These are phyloP conservation scores for Acrocephalus arundinaceus DNA, from an alignment of 2,113 vertebrate genomes.

Conservation along the genomic window DNA sequence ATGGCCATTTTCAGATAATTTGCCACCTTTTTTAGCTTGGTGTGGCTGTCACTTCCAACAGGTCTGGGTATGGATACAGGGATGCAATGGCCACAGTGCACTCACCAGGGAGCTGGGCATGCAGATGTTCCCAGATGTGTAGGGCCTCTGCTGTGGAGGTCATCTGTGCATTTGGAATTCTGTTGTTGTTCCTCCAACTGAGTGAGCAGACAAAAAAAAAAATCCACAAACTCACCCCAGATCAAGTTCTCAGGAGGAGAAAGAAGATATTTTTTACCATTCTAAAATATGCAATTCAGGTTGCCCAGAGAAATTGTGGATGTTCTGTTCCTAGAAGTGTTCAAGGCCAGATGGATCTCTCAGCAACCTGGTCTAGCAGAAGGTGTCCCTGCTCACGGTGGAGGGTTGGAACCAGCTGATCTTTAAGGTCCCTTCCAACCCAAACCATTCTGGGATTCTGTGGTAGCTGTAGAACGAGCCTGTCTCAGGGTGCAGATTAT, in stretches of 20 bases:
- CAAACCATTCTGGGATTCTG: not conserved
- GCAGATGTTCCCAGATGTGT: not conserved
- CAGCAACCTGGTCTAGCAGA: not conserved
- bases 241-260: not conserved
- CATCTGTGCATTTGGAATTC: not conserved
- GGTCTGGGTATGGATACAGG: not conserved
- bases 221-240: not conserved
- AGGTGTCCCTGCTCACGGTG: not conserved
- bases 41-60: rapidly evolving
- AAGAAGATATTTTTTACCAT: not conserved
- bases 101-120: not conserved
- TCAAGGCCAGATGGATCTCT: not conserved
- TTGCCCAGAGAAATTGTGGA: not conserved
- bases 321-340: not conserved
- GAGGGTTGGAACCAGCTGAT: not conserved
- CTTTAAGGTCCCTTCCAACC: not conserved
- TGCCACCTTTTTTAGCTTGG: not conserved
- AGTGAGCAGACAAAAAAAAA: not conserved
- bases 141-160: not conserved
- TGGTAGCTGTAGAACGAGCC: not conserved
- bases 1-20: not conserved
- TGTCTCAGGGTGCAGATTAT: not conserved
- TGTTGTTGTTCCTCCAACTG: not conserved
- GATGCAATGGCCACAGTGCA: not conserved
- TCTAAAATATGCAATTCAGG: not conserved